A percentile compares a stretch with the other conserved stretches of the same genome.
Evolutionary conservation across 2,888 invertebrate genomes (phyloP).

Genomic region (Toxonevra muliebris): DNA sequence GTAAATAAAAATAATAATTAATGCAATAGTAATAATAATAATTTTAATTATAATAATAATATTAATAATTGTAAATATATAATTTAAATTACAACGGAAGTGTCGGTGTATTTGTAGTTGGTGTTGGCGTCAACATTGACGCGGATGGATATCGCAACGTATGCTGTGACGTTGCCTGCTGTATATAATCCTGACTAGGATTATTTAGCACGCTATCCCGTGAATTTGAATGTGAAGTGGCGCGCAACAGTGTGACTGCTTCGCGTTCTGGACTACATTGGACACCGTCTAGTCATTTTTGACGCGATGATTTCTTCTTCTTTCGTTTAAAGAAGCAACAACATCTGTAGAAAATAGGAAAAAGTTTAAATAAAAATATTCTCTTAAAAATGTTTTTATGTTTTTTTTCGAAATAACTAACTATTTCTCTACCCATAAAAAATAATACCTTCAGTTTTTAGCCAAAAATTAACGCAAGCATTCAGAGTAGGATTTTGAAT

Average conservation of each 20-base stretch:
- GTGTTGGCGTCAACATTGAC: slow-evolving; percentile 66
- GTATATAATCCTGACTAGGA: slow-evolving; percentile 68
- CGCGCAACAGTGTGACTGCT: slow-evolving; percentile 71
- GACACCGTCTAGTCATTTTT: slow-evolving; percentile 85
- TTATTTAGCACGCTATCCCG: slow-evolving; percentile 68
- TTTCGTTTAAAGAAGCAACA: slow-evolving; percentile 99
- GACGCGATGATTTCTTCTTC: slow-evolving; percentile 96
- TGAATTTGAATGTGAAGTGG: slow-evolving; percentile 73
- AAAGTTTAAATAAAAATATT: slow-evolving; percentile 25
- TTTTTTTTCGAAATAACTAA: too few species aligned
- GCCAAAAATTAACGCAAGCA: too few species aligned
- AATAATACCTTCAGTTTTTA: too few species aligned
- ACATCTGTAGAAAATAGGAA: slow-evolving; percentile 74
- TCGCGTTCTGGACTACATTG: slow-evolving; percentile 74
- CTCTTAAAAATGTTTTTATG: neutral
- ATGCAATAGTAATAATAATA: slow-evolving; percentile 38
- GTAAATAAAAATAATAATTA: slow-evolving; percentile 53
- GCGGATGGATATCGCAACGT: slow-evolving; percentile 67
- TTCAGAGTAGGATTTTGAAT: too few species aligned
- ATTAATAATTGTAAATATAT: slow-evolving; percentile 40
- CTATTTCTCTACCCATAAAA: too few species aligned
- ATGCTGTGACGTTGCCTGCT: slow-evolving; percentile 66
- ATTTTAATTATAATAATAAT: slow-evolving; percentile 19
- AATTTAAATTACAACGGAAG: slow-evolving; percentile 66
- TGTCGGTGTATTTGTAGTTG: slow-evolving; percentile 67